Conservation (phyloP, 2,113 vertebrate species). For the human (Homo sapiens) region GRCh38 chr5:34718501-34719000, state of each 20-base stretch:
- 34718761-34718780: background rate
- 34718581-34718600: rapidly evolving
- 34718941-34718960: background rate
- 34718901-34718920: background rate
- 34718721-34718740: background rate
- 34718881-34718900: background rate
- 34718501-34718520: background rate
- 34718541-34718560: background rate
- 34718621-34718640: background rate
- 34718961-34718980: background rate
- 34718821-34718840: background rate
- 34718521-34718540: background rate
- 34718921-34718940: background rate
- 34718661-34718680: background rate
- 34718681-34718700: background rate
- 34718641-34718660: background rate
- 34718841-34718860: background rate
- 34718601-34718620: background rate
- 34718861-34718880: background rate
- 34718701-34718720: background rate
- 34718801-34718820: background rate
- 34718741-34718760: background rate
- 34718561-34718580: background rate
- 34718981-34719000: background rate
- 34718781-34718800: background rate